phyloP scores from a whole-genome alignment of 1,140 invertebrate species.

The Rhysida immarginata region DNA sequence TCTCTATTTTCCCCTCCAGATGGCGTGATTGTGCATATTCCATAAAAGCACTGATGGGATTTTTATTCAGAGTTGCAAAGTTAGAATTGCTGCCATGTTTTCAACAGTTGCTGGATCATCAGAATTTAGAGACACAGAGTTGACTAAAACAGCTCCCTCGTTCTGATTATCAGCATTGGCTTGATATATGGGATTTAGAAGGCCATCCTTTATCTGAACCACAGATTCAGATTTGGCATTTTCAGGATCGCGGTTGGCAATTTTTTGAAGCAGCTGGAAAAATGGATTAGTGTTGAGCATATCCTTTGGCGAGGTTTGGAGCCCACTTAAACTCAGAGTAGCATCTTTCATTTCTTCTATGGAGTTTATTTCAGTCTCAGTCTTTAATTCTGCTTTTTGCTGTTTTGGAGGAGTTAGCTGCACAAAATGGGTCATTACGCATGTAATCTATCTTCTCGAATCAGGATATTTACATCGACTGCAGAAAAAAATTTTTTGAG shows the following conservation, averaged over 20 bases:
- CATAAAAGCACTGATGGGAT: slow-evolving; percentile 33
- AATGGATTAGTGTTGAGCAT: slow-evolving; percentile 1
- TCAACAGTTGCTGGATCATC: slow-evolving; percentile 2
- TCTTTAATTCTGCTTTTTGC: too few species aligned
- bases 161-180: background rate
- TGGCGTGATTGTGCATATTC: slow-evolving; percentile 33
- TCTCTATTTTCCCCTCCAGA: slow-evolving; percentile 26
- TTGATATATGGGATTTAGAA: background rate
- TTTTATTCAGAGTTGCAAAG: slow-evolving; percentile 33
- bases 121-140: background rate
- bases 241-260: background rate
- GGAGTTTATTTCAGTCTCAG: background rate
- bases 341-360: slow-evolving; percentile 1
- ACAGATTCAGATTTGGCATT: background rate
- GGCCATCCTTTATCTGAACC: background rate
- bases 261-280: background rate
- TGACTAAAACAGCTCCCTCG: background rate
- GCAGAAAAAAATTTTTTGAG: too few species aligned
- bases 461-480: too few species aligned
- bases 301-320: background rate
- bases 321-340: background rate
- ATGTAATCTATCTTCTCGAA: too few species aligned
- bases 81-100: slow-evolving; percentile 12
- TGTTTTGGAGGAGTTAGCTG: too few species aligned
- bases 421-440: too few species aligned